A percentile compares a stretch with the other conserved stretches of the same genome.
Conservation (phyloP, 2,888 invertebrate species). For the Acanthococcus lagerstroemiae region DNA sequence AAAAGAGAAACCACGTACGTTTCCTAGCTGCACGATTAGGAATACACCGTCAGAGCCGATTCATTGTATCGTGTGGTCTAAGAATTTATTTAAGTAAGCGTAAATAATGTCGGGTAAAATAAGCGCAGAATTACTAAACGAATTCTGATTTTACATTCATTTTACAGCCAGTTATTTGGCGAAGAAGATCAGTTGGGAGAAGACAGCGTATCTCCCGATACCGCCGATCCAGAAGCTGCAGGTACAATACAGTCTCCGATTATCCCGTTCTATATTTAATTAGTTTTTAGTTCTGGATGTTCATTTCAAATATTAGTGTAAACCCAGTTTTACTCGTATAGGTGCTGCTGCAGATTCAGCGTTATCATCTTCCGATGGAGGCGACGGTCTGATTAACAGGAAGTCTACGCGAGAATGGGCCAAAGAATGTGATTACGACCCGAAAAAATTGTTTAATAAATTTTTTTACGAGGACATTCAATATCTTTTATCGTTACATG, state of each 20-base stretch:
- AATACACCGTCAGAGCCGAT: slow-evolving; percentile 99
- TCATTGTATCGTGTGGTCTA: slow-evolving; percentile 99
- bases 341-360: slow-evolving; percentile 51
- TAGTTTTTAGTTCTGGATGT: not conserved
- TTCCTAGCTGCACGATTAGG: slow-evolving; percentile 95
- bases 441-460: slow-evolving; percentile 79
- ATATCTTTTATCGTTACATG: slow-evolving; percentile 86
- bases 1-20: slow-evolving; percentile 81
- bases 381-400: slow-evolving; percentile 49
- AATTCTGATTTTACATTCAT: not conserved
- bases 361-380: slow-evolving; percentile 45
- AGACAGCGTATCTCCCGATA: slow-evolving; percentile 76
- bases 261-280: not conserved
- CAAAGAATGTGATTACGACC: slow-evolving; percentile 66
- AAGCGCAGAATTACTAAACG: not conserved
- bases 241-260: slow-evolving; percentile 45
- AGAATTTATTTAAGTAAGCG: slow-evolving; percentile 89
- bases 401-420: slow-evolving; percentile 83
- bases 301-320: not conserved
- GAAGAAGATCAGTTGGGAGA: slow-evolving; percentile 76
- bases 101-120: not conserved
- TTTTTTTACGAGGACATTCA: slow-evolving; percentile 90
- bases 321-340: too few species aligned
- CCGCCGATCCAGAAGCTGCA: slow-evolving; percentile 85
- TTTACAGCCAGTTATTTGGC: slow-evolving; percentile 88